Conservation (phyloP, 2,797 vertebrate genomes). For the Scyliorhinus canicula region DNA sequence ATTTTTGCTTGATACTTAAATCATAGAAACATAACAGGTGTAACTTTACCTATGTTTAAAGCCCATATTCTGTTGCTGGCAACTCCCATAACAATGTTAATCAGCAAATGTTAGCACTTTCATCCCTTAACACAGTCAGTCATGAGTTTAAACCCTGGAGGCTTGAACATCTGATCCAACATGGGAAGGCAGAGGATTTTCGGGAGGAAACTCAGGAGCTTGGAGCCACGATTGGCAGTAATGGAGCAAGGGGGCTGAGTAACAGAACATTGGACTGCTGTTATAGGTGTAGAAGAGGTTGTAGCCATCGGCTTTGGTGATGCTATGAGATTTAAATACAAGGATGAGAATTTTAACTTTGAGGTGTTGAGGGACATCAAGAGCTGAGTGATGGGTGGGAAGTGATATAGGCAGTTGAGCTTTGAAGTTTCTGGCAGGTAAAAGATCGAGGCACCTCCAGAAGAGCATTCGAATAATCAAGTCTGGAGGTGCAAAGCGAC, state of each 20-base stretch:
- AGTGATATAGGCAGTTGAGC: neutral
- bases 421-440: neutral
- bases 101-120: neutral
- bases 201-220: neutral
- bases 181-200: neutral
- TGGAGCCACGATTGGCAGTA: too few species aligned
- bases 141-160: neutral
- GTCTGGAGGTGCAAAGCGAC: neutral
- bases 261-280: neutral
- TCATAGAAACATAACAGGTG: neutral
- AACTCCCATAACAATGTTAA: neutral
- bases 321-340: neutral
- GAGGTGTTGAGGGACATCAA: neutral
- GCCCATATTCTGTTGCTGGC: neutral
- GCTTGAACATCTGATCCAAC: neutral
- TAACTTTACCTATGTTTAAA: neutral
- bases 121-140: neutral
- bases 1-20: neutral
- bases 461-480: neutral
- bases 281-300: neutral
- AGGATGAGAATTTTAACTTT: neutral
- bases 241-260: neutral
- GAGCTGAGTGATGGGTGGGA: neutral
- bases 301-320: too few species aligned
- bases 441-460: neutral